These are phyloP conservation scores for Conchocele bisecta DNA, from an alignment of 2,888 invertebrate species.

Conservation along the genomic window DNA sequence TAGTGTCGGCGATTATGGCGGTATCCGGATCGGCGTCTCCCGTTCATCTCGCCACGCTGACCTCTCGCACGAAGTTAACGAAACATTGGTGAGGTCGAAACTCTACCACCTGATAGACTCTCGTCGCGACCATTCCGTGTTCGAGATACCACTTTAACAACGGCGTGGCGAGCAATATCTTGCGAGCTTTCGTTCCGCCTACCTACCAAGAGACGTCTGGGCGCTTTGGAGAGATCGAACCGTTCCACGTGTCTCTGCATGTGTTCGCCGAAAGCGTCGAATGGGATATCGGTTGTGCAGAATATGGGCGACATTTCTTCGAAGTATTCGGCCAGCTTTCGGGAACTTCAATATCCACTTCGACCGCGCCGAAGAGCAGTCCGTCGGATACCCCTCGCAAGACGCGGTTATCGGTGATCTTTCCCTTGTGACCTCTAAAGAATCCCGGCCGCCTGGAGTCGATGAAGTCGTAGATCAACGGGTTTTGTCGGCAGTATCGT, in stretches of 20 bases:
- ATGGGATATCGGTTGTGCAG: constrained; percentile 37
- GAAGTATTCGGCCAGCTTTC: constrained; percentile 33
- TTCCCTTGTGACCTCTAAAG: constrained; percentile 28
- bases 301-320: constrained; percentile 48
- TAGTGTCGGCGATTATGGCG: constrained; percentile 36
- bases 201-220: constrained; percentile 39
- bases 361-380: constrained; percentile 37
- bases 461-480: constrained; percentile 33
- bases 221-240: constrained; percentile 17
- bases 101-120: too few species aligned
- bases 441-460: constrained; percentile 16
- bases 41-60: constrained; percentile 3
- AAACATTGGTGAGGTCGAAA: constrained; percentile 41
- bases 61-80: constrained; percentile 20
- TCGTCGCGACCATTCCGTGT: too few species aligned
- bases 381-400: constrained; percentile 20
- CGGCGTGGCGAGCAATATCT: constrained; percentile 46
- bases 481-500: constrained; percentile 19
- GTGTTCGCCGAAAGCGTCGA: constrained; percentile 41
- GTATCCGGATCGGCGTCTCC: constrained; percentile 28
- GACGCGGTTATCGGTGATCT: constrained; percentile 13
- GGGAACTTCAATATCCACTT: constrained; percentile 42
- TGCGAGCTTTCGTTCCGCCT: constrained; percentile 38
- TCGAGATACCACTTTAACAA: constrained; percentile 53
- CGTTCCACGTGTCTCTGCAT: constrained; percentile 36